Percentiles rank a stretch among this genome's conserved stretches.
These are phyloP conservation scores for Coelopa frigida DNA, from an alignment of 1,140 invertebrate genomes.

Conservation along the genomic window DNA sequence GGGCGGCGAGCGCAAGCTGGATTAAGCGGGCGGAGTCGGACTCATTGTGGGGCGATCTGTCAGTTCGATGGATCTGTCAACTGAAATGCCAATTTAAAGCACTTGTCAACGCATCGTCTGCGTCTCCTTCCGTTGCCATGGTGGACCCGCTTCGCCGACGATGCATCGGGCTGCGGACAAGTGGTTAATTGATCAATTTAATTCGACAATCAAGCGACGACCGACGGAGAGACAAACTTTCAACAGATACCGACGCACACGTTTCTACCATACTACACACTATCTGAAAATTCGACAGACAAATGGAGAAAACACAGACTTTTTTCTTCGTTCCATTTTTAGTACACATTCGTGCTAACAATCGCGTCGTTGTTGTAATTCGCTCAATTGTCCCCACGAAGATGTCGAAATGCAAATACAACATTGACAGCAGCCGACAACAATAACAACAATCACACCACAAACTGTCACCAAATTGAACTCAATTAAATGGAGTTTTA, in stretches of 20 bases:
- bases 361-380: neutral
- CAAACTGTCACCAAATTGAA: too few species aligned
- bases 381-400: neutral
- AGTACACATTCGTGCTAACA: neutral
- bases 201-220: slow-evolving; percentile 39
- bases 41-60: too few species aligned
- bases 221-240: too few species aligned
- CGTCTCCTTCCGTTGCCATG: neutral
- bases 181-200: slow-evolving; percentile 44
- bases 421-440: too few species aligned
- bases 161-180: slow-evolving; percentile 19
- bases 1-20: neutral
- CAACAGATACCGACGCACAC: too few species aligned
- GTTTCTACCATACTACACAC: too few species aligned
- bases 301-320: slow-evolving; percentile 1
- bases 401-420: too few species aligned
- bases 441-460: too few species aligned
- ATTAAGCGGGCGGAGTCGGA: too few species aligned
- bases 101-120: neutral
- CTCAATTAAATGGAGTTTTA: too few species aligned
- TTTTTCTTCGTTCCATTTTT: slow-evolving; percentile 5
- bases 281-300: slow-evolving; percentile 1
- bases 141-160: neutral
- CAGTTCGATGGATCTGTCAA: too few species aligned
- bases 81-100: too few species aligned